Evolutionary conservation across 2,113 vertebrate genomes (phyloP).

Genomic region (Sterrhoptilus dennistouni): DNA sequence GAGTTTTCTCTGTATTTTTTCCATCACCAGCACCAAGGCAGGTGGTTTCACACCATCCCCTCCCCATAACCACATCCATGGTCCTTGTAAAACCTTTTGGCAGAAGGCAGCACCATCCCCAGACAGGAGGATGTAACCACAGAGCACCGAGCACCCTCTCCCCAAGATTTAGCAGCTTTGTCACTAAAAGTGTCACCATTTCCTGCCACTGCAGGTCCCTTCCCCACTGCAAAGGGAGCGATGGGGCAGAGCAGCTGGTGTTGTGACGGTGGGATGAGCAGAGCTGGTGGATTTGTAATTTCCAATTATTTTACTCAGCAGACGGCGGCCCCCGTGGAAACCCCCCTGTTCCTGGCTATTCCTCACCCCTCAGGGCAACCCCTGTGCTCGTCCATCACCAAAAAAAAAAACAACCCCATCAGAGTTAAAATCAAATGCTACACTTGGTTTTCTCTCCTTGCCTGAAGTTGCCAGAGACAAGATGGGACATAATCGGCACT

Average conservation of each 20-base stretch:
- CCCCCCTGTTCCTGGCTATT: neutral
- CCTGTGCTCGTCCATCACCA: neutral
- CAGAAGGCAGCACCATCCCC: neutral
- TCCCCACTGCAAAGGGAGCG: rapidly evolving
- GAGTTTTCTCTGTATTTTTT: neutral
- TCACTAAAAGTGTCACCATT: neutral
- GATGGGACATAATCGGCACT: conserved; percentile 5
- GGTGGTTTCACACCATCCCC: neutral
- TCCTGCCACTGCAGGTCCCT: neutral
- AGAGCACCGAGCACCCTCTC: neutral
- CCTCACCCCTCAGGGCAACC: neutral
- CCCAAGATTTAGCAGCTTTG: neutral
- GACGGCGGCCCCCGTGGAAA: neutral
- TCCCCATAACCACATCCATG: rapidly evolving
- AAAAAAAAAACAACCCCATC: neutral
- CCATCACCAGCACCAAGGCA: rapidly evolving
- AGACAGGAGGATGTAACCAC: neutral
- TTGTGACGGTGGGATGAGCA: neutral
- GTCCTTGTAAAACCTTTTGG: neutral
- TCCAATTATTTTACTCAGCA: neutral
- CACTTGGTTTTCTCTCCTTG: neutral
- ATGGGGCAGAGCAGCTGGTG: neutral
- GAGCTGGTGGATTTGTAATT: neutral
- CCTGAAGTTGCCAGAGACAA: neutral
- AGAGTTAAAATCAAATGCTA: neutral